Conservation (phyloP, 1,140 invertebrate species). For the Coelopa frigida region DNA sequence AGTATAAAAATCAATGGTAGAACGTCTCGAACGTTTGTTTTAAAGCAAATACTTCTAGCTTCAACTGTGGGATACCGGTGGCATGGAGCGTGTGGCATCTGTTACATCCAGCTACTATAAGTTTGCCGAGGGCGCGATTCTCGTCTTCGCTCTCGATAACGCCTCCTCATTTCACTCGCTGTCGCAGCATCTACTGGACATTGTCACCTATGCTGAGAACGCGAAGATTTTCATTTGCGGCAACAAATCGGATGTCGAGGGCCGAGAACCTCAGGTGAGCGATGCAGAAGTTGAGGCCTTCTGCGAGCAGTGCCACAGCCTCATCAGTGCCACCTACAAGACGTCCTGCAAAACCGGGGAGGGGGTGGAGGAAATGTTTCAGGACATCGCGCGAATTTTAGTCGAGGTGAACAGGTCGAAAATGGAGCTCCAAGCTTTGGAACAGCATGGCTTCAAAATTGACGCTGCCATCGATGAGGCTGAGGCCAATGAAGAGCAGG, state of each 20-base stretch:
- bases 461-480: constrained; percentile 54
- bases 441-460: constrained; percentile 71
- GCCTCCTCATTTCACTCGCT: constrained; percentile 84
- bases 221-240: constrained; percentile 89
- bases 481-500: constrained; percentile 47
- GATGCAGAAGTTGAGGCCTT: constrained; percentile 87
- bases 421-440: constrained; percentile 70
- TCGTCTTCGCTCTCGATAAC: constrained; percentile 86
- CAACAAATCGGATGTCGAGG: constrained; percentile 78
- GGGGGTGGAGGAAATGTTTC: constrained; percentile 86
- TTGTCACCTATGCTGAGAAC: constrained; percentile 87
- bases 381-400: constrained; percentile 73
- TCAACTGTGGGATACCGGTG: constrained; percentile 89
- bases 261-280: constrained; percentile 60
- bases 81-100: constrained; percentile 89
- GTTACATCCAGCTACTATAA: constrained; percentile 91
- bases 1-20: neutral
- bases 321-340: constrained; percentile 81
- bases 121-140: constrained; percentile 83
- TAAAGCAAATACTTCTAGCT: constrained; percentile 51
- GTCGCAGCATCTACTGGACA: constrained; percentile 82
- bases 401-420: constrained; percentile 71
- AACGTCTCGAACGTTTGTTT: neutral
- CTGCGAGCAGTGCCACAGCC: constrained; percentile 86
- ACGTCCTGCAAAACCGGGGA: constrained; percentile 85